Conservation (phyloP, 2,797 vertebrate genomes). For the Fratercula arctica region DNA sequence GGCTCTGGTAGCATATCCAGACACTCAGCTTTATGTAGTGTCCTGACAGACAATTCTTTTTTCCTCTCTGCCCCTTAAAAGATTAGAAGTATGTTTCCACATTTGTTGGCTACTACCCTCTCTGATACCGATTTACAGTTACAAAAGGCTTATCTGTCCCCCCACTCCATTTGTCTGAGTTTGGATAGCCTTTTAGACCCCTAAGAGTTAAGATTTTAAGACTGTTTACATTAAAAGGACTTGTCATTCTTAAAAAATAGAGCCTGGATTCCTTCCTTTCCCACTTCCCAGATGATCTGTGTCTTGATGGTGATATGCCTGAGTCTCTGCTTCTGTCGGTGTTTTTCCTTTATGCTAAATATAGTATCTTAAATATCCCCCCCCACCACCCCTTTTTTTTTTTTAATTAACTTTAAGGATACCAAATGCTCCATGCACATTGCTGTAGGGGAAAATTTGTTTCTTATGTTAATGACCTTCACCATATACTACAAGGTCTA, state of each 20-base stretch:
- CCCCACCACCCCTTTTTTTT: neutral
- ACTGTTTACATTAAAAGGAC: neutral
- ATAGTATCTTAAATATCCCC: neutral
- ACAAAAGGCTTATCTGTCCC: neutral
- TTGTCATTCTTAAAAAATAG: neutral
- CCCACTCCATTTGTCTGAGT: neutral
- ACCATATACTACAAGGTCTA: neutral
- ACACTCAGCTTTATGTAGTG: neutral
- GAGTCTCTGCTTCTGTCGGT: neutral
- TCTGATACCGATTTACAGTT: neutral
- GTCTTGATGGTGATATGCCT: neutral
- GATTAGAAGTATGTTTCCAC: neutral
- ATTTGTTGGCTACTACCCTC: neutral
- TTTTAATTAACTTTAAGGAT: neutral
- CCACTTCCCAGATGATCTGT: neutral
- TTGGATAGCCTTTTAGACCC: neutral
- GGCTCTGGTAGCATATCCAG: neutral
- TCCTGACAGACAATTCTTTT: neutral
- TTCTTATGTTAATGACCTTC: conserved; percentile 31
- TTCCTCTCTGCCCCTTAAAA: neutral
- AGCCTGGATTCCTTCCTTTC: neutral
- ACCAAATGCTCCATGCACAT: neutral
- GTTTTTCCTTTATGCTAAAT: neutral
- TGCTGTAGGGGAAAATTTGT: neutral
- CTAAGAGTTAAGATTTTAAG: neutral